These are phyloP conservation scores for Drosophila rhopaloa DNA, from an alignment of 1,140 invertebrate species.

Conservation along the genomic window DNA sequence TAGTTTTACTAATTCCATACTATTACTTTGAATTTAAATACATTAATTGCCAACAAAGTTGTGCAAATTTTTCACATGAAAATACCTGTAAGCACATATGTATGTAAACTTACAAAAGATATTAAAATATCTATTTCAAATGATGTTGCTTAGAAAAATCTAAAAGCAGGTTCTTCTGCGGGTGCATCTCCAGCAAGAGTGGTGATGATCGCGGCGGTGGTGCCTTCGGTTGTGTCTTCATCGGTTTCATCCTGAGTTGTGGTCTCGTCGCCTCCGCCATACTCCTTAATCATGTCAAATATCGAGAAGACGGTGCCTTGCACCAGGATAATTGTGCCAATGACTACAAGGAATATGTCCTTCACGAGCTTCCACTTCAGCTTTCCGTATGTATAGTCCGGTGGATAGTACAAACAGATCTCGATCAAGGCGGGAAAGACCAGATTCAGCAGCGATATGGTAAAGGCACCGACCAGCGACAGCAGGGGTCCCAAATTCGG, in stretches of 20 bases:
- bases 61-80: too few relatives aligned
- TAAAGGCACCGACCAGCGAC: conserved; percentile 44
- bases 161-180: background rate
- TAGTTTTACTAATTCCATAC: background rate
- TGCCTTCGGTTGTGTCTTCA: background rate
- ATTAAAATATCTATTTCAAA: background rate
- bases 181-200: background rate
- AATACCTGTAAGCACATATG: too few relatives aligned
- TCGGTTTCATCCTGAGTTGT: background rate
- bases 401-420: conserved; percentile 36
- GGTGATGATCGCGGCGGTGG: background rate
- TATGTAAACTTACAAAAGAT: too few relatives aligned
- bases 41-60: background rate
- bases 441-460: conserved; percentile 56
- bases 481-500: conserved; percentile 58
- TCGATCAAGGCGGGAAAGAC: conserved; percentile 52
- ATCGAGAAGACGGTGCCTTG: conserved; percentile 31
- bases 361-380: conserved; percentile 46
- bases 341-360: conserved; percentile 23
- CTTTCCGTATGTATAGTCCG: conserved; percentile 38
- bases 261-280: background rate
- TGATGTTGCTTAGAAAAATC: background rate
- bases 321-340: conserved; percentile 26
- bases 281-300: conserved; percentile 6
- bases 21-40: background rate